A percentile compares a stretch with the other conserved stretches of the same genome.
Conservation (phyloP, 2,797 vertebrate genomes). For the Urophycis tenuis region DNA sequence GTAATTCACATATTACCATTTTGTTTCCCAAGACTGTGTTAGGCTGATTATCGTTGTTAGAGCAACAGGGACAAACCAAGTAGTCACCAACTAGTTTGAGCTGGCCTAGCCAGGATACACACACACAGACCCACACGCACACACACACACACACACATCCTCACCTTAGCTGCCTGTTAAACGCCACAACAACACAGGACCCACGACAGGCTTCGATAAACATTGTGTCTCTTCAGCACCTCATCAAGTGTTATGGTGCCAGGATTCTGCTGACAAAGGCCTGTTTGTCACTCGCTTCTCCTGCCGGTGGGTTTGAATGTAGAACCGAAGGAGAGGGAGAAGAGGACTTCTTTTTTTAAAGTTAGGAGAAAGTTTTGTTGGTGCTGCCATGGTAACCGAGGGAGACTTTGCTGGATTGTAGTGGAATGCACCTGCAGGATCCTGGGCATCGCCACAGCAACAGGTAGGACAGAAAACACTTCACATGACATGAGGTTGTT, state of each 20-base stretch:
- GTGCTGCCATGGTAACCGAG: slow-evolving; percentile 66
- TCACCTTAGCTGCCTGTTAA: not conserved
- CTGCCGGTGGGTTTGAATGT: slow-evolving; percentile 4
- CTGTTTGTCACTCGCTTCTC: not conserved
- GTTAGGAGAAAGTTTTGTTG: slow-evolving; percentile 17
- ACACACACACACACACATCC: not conserved
- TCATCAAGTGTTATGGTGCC: not conserved
- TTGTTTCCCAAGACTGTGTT: slow-evolving; percentile 19
- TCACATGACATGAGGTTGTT: not conserved
- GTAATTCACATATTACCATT: not conserved
- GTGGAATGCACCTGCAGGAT: slow-evolving; percentile 82
- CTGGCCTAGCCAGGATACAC: slow-evolving; percentile 30
- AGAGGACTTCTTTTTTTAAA: slow-evolving; percentile 20
- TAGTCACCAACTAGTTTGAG: slow-evolving; percentile 40
- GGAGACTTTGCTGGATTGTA: slow-evolving; percentile 68
- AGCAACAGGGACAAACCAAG: slow-evolving; percentile 40
- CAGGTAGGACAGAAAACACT: slow-evolving; percentile 73
- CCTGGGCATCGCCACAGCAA: slow-evolving; percentile 82
- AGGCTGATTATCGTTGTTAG: slow-evolving; percentile 62
- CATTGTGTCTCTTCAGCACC: not conserved
- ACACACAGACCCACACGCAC: too few relatives aligned
- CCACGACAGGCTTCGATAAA: slow-evolving; percentile 7
- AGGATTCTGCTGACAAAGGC: slow-evolving; percentile 5
- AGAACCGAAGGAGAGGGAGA: slow-evolving; percentile 12
- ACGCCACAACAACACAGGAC: not conserved